Evolutionary conservation across 2,888 invertebrate species (phyloP), one percentile per base, ranked within the genome.

Genomic region (Leuctra nigra): DNA sequence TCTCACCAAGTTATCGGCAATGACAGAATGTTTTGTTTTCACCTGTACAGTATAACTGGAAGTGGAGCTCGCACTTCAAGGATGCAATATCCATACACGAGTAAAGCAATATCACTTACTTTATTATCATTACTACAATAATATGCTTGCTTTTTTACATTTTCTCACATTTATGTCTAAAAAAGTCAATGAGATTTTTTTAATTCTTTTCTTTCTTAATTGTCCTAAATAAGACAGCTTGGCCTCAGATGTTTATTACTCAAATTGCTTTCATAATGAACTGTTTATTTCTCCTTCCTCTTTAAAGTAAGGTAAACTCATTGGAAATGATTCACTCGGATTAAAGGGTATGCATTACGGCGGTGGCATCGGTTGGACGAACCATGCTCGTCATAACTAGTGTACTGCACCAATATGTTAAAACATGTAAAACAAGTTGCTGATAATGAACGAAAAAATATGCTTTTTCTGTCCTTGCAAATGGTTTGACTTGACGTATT

Each of bases 51-150:
- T 89, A 84, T 83, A 89, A 88, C 83, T 92, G 93, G 93, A 90
- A 90, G 83, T 87, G 90, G 86, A 92, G 91, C 85, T 84, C 90
- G 79, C 87, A 91, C 89, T 93, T 93, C 91, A 89, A 87, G 86
- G 90, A 92, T 83, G 91, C 91, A 80, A 88, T 91, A 79, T 86
- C 87, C 81, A 83, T 83, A 79, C 84, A 84, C 78, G 87, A 87
- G 87, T 87, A 87, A 86, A 77, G 33, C 18, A 20, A 24, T 57
- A 58, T 53, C 58, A 58, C 55, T 57, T 54, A 53, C n/a, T n/a
- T 55, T n/a, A 60, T 46, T 41, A 57, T 52, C 55, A 56, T 58
- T 66, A 44, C 44, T 44, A 44, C 39, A 39, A 39, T 39, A 39
- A 18, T 52, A 47, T 58, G 61, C 59, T 61, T 59, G 61, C 59